Evolutionary conservation across 2,888 invertebrate genomes (phyloP).

Genomic region (Odontomyia ornata): DNA sequence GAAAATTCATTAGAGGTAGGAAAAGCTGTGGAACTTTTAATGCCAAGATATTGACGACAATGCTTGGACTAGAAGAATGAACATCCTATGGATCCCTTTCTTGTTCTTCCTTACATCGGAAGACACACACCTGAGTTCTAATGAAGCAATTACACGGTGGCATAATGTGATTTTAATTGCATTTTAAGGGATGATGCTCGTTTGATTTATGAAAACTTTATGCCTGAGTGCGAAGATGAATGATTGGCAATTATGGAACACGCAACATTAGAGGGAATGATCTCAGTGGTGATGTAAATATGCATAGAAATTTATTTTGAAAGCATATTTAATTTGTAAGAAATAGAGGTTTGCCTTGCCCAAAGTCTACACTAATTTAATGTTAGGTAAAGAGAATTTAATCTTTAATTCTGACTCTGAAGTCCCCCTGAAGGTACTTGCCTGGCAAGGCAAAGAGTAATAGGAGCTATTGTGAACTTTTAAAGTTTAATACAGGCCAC

Average conservation of each 20-base stretch:
- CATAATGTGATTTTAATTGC: slow-evolving; percentile 46
- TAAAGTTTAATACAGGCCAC: too few relatives aligned
- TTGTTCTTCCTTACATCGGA: background rate
- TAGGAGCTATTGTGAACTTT: too few relatives aligned
- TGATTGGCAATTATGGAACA: slow-evolving; percentile 44
- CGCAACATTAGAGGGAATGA: background rate
- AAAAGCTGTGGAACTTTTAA: slow-evolving; percentile 6
- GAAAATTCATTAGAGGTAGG: slow-evolving; percentile 16
- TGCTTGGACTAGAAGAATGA: background rate
- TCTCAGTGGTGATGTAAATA: too few relatives aligned
- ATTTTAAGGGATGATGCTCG: slow-evolving; percentile 38
- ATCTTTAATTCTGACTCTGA: too few relatives aligned
- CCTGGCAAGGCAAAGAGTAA: too few relatives aligned
- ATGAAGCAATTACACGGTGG: slow-evolving; percentile 42
- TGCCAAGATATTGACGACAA: slow-evolving; percentile 8
- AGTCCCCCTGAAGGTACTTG: too few relatives aligned
- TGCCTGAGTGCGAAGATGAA: slow-evolving; percentile 23
- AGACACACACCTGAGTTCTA: slow-evolving; percentile 45
- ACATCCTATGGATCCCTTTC: background rate
- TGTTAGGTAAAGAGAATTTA: too few relatives aligned
- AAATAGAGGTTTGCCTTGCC: too few relatives aligned
- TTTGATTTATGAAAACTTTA: slow-evolving; percentile 45
- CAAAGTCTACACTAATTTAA: too few relatives aligned
- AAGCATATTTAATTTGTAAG: too few relatives aligned
- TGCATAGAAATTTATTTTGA: too few relatives aligned